Evolutionary conservation across 1,140 invertebrate genomes (phyloP).

Genomic region (Ganaspis sp.): DNA sequence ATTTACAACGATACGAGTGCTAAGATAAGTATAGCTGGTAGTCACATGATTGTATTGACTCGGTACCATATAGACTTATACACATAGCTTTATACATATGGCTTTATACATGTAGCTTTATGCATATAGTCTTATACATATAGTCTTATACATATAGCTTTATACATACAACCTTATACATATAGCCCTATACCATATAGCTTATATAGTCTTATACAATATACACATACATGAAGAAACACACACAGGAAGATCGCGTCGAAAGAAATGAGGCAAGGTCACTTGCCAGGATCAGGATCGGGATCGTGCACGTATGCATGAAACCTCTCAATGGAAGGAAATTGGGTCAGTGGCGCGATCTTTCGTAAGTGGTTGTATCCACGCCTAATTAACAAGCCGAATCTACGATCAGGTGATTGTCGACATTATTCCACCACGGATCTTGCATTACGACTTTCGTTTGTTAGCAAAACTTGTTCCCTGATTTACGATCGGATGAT

Average conservation of each 20-base stretch:
- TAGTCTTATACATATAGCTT: too few relatives aligned
- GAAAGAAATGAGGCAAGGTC: constrained; percentile 18
- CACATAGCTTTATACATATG: too few relatives aligned
- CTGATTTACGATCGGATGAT: constrained; percentile 13
- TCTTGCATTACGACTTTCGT: constrained; percentile 10
- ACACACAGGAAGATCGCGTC: too few relatives aligned
- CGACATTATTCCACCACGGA: not conserved
- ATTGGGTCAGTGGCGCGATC: constrained; percentile 23
- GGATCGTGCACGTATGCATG: not conserved
- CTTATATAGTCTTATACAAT: not conserved
- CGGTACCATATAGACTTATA: not conserved
- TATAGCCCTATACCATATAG: not conserved
- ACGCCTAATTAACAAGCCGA: constrained; percentile 16
- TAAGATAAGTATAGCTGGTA: not conserved
- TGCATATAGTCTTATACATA: too few relatives aligned
- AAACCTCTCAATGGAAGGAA: constrained; percentile 4
- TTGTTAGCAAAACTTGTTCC: constrained; percentile 1
- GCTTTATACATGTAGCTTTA: too few relatives aligned
- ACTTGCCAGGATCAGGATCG: not conserved
- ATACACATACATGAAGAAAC: too few relatives aligned
- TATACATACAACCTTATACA: too few relatives aligned
- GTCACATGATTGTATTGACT: not conserved
- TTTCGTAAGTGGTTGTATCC: not conserved
- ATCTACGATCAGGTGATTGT: constrained; percentile 26
- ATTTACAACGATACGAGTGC: not conserved